A percentile compares a stretch with the other conserved stretches of the same genome.
Evolutionary conservation across 2,888 invertebrate species (phyloP).

Genomic region (Caenorhabditis sp.): DNA sequence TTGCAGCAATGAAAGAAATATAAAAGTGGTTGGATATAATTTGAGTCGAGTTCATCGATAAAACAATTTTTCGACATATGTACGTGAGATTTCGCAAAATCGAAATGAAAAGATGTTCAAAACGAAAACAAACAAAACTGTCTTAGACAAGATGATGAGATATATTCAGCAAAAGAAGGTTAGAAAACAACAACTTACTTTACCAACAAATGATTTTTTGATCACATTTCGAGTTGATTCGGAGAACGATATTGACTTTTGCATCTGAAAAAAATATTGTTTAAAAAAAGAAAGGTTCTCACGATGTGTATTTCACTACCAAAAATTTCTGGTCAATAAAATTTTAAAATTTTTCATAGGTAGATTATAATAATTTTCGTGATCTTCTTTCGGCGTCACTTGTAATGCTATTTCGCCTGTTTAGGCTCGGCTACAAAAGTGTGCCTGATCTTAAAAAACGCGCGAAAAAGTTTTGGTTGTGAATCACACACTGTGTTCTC

Average conservation of each 20-base stretch:
- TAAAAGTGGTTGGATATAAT: not conserved
- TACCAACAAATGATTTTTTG: constrained; percentile 27
- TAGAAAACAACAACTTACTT: constrained; percentile 29
- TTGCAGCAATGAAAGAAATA: not conserved
- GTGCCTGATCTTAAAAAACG: too few species aligned
- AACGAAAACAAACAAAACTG: constrained; percentile 4
- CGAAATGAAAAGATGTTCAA: not conserved
- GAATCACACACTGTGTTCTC: too few species aligned
- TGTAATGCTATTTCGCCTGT: too few species aligned
- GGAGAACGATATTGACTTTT: constrained; percentile 41
- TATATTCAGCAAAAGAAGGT: not conserved
- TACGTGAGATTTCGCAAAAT: not conserved
- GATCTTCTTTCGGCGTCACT: too few species aligned
- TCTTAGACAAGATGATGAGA: not conserved
- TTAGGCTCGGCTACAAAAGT: too few species aligned
- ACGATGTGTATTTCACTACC: too few species aligned
- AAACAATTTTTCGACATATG: not conserved
- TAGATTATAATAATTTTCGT: too few species aligned
- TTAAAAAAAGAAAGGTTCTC: not conserved
- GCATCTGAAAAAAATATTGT: constrained; percentile 29
- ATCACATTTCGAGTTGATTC: constrained; percentile 40
- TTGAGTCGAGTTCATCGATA: not conserved
- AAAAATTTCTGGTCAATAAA: too few species aligned
- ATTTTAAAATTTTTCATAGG: too few species aligned
- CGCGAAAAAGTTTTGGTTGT: too few species aligned